Percentiles rank a stretch among this genome's conserved stretches.
phyloP scores from a whole-genome alignment of 2,888 invertebrate species.

The Platycheirus albimanus region DNA sequence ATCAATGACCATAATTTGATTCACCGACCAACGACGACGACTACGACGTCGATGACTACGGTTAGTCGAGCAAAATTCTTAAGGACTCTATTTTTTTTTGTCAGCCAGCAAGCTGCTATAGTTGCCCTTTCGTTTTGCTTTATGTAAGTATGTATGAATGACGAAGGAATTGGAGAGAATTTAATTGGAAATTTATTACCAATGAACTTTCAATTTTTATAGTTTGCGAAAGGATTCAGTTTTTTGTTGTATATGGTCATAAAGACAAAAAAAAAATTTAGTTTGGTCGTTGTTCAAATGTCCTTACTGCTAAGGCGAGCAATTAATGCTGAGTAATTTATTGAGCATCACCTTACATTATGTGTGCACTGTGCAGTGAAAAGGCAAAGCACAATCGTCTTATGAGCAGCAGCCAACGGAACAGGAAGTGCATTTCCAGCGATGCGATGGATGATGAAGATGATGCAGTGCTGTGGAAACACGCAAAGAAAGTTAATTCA shows the following conservation, averaged over 20 bases:
- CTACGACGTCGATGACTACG: slow-evolving; percentile 17
- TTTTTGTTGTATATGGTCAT: neutral
- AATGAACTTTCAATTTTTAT: slow-evolving; percentile 65
- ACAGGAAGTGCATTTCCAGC: slow-evolving; percentile 28
- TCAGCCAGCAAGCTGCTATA: neutral
- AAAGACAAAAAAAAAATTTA: neutral
- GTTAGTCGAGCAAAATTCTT: slow-evolving; percentile 45
- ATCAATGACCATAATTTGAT: slow-evolving; percentile 66
- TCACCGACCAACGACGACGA: slow-evolving; percentile 27
- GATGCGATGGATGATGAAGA: slow-evolving; percentile 1
- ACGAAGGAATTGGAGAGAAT: slow-evolving; percentile 59
- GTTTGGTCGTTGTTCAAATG: slow-evolving; percentile 32
- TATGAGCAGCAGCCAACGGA: neutral
- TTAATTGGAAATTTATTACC: slow-evolving; percentile 73
- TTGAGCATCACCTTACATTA: slow-evolving; percentile 49
- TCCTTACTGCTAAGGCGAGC: slow-evolving; percentile 57
- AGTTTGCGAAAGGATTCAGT: slow-evolving; percentile 43
- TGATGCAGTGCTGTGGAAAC: neutral
- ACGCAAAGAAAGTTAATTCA: neutral
- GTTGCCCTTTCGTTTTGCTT: slow-evolving; percentile 17
- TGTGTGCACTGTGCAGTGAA: neutral
- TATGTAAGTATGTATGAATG: slow-evolving; percentile 20
- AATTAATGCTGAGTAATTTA: slow-evolving; percentile 70
- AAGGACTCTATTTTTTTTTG: slow-evolving; percentile 34
- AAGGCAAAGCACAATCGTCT: neutral